phyloP scores from a whole-genome alignment of 2,797 vertebrate genomes.

The Melanotaenia trifasciata region DNA sequence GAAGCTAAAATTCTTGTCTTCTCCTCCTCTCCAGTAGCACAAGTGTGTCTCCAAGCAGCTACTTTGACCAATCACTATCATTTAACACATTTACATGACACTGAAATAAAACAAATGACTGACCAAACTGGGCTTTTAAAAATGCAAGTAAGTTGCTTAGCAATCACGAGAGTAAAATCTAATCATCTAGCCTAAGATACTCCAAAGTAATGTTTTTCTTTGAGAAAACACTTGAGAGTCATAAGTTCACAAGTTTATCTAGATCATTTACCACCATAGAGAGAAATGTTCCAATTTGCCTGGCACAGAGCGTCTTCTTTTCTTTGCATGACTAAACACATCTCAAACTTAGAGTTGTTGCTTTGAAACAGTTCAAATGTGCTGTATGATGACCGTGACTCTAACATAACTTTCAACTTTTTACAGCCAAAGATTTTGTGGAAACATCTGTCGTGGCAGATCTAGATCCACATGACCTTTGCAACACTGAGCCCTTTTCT shows the following conservation, averaged over 20 bases:
- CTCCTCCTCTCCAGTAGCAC: background rate
- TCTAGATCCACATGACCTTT: slow-evolving; percentile 16
- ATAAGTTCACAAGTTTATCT: background rate
- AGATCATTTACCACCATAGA: slow-evolving; percentile 12
- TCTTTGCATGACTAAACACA: slow-evolving; percentile 17
- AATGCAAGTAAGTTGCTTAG: background rate
- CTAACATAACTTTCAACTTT: slow-evolving; percentile 2
- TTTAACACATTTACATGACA: no score
- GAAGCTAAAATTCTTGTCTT: no score
- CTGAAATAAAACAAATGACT: background rate
- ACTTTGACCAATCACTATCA: slow-evolving; percentile 20
- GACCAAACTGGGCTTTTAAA: background rate
- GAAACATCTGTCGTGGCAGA: background rate
- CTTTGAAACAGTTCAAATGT: slow-evolving; percentile 26
- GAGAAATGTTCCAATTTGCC: background rate
- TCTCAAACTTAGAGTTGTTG: slow-evolving; percentile 12
- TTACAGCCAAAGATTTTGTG: background rate
- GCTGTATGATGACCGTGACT: background rate
- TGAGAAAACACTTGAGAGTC: background rate
- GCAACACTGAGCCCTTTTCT: background rate
- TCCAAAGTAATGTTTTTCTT: background rate
- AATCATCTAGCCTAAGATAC: background rate
- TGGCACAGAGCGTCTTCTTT: slow-evolving; percentile 3
- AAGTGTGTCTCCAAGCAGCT: slow-evolving; percentile 29
- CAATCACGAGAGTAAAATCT: background rate